Base-by-base conservation (phyloP, 2,888 invertebrate genomes). In the Tipula confusa region DNA sequence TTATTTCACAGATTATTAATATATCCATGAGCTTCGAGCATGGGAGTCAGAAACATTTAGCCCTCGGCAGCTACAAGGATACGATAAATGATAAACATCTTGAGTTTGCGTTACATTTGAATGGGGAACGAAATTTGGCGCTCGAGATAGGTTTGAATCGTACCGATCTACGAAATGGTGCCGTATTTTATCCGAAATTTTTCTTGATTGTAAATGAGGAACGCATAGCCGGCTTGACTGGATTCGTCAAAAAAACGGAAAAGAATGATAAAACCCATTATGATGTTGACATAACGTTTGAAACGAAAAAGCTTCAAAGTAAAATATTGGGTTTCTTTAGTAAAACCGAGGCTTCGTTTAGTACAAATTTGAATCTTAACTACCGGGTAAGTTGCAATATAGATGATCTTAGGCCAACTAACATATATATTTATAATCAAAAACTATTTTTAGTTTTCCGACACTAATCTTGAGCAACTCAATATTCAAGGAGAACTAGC, bases 211-310 rank as follows among this genome's bases (percentile, higher is more conserved):
- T 96, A 0, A 95, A 95, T 86, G 92, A 93, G 83, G 94, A 94
- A 85, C 91, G 92, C 83, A 92, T 96, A 0, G 94, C 94, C 0
- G 94, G 94, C 84, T 88, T 95, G 6, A 89, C 88, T 0, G 94
- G 94, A 82, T 90, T 91, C 0, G 88, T 94, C 15, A 91, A 92
- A 86, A 91, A 91, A 84, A 91, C 92, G 11, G 91, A 91, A 64
- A 94, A 94, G 88, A 93, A 91, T 85, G 94, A 94, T 1, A 92
- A 95, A 28, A 93, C 93, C 0, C 96, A 96, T 87, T 94, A 94
- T 87, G 95, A 95, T 85, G 92, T 96, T 7, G 92, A 93, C 84
- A 88, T 95, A 9, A 93, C 93, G 82, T 96, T 96, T 87, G 93
- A 94, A 89, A 96, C 96, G 0, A 95, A 94, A 86, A 93, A 93